These are phyloP conservation scores for Camponotus pennsylvanicus DNA, from an alignment of 1,140 invertebrate genomes.

Conservation along the genomic window DNA sequence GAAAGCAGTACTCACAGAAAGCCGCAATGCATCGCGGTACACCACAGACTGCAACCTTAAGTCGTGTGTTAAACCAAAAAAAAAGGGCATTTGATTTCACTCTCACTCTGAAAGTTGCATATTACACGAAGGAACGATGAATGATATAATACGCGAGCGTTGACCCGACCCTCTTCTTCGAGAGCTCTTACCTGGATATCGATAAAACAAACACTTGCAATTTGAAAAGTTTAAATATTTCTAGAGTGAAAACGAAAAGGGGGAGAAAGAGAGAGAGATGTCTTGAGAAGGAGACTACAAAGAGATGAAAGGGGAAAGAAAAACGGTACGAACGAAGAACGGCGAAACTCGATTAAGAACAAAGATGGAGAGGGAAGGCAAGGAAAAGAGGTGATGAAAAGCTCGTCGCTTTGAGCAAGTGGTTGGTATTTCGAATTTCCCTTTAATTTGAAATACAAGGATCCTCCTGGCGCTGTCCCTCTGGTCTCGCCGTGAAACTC, in stretches of 20 bases:
- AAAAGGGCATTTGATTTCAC: constrained; percentile 8
- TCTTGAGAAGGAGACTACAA: constrained; percentile 53
- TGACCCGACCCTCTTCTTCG: constrained; percentile 57
- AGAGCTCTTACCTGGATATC: constrained; percentile 78
- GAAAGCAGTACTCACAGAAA: constrained; percentile 10
- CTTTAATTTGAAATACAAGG: constrained; percentile 83
- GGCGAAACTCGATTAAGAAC: constrained; percentile 58
- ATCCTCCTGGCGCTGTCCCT: constrained; percentile 69
- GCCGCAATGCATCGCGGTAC: neutral
- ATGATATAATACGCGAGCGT: neutral
- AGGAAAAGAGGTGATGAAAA: constrained; percentile 54
- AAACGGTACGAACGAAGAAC: constrained; percentile 53
- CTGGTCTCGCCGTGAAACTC: constrained; percentile 63
- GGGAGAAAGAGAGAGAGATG: constrained; percentile 45
- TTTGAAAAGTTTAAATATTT: constrained; percentile 82
- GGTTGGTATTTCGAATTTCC: constrained; percentile 80
- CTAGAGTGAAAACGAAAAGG: neutral
- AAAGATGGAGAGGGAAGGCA: constrained; percentile 28
- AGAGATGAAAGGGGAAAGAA: constrained; percentile 54
- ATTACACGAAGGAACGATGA: constrained; percentile 9
- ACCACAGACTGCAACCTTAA: constrained; percentile 13
- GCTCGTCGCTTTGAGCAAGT: constrained; percentile 74
- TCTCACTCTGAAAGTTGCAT: constrained; percentile 7
- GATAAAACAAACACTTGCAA: constrained; percentile 81
- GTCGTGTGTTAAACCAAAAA: constrained; percentile 23